Evolutionary conservation across 2,797 vertebrate species (phyloP), one percentile per base, ranked within the genome.

Genomic region (Furcifer pardalis): DNA sequence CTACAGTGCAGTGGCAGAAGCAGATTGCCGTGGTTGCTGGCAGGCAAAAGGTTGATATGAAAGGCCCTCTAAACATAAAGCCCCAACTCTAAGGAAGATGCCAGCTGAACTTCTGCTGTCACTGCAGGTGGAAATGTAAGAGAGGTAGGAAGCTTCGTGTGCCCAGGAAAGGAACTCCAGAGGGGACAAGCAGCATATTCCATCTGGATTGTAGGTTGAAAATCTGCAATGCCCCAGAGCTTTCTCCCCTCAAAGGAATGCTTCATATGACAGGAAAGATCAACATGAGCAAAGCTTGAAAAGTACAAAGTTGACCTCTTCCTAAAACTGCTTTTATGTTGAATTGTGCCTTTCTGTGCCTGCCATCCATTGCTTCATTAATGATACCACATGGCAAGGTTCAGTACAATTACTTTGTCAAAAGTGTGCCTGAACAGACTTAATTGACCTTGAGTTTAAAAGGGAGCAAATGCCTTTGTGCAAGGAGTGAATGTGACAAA

Each of bases 341-440:
- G 86, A 82, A 49, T 69, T n/a, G 32, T n/a, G 21, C 79, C 78
- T 30, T 77, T 85, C 35, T 79, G 42, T 27, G 32, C 65, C 59
- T 68, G 74, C 62, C 69, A 68, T 75, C 79, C 49, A 59, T 73
- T 81, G 74, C 68, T 77, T 84, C 79, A 84, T 82, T 77, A 87
- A 66, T 52, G 42, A 71, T 32, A 73, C 37, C 83, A 78, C n/a
- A 2, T 35, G 68, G 66, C 60, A 71, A 68, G 40, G 21, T 66
- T 66, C 59, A 73, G 72, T 13, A 30, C 37, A 30, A 40, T 27
- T 13, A 10, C 76, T 82, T 71, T 85, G 62, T 79, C 75, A 88
- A 73, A 44, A 49, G 23, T 60, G 27, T 59, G 32, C 30, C 9
- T 49, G 40, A 73, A 49, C 52, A 21, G 10, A 49, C 46, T 74